These are phyloP conservation scores for Cecidostiba fungosa DNA, from an alignment of 2,888 invertebrate species.

Conservation along the genomic window DNA sequence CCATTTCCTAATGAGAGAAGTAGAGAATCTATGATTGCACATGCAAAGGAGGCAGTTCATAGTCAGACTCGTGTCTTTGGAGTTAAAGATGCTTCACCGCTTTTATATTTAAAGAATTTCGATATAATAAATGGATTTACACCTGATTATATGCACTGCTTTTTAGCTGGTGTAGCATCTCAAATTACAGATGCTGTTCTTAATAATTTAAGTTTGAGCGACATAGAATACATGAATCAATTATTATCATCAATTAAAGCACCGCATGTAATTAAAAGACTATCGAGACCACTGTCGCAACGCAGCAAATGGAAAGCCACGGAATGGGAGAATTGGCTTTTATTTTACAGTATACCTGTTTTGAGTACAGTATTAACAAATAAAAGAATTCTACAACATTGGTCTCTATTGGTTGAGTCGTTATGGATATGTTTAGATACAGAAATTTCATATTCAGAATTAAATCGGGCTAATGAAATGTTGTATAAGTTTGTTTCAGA, in stretches of 20 bases:
- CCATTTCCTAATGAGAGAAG: not conserved
- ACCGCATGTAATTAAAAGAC: not conserved
- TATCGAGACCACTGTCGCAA: not conserved
- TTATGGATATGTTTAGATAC: slow-evolving; percentile 19
- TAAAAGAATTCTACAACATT: slow-evolving; percentile 25
- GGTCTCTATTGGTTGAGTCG: slow-evolving; percentile 35
- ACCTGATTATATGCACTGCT: too few species aligned
- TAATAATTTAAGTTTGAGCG: not conserved
- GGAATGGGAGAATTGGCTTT: too few species aligned
- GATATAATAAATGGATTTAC: slow-evolving; percentile 53
- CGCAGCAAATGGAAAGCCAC: not conserved
- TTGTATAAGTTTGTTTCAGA: slow-evolving; percentile 25
- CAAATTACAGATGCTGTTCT: slow-evolving; percentile 28
- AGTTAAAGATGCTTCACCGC: slow-evolving; percentile 45
- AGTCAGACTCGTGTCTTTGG: slow-evolving; percentile 29
- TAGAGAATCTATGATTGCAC: not conserved
- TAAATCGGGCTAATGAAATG: too few species aligned
- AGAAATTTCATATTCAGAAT: not conserved
- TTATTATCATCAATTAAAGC: not conserved
- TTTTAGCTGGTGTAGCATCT: slow-evolving; percentile 32
- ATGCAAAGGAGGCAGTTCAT: not conserved
- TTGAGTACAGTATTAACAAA: slow-evolving; percentile 3
- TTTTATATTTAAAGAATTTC: slow-evolving; percentile 45
- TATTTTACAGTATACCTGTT: slow-evolving; percentile 46
- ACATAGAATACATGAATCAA: not conserved